phyloP scores from a whole-genome alignment of 1,140 invertebrate species.

The Rhagoletis pomonella region DNA sequence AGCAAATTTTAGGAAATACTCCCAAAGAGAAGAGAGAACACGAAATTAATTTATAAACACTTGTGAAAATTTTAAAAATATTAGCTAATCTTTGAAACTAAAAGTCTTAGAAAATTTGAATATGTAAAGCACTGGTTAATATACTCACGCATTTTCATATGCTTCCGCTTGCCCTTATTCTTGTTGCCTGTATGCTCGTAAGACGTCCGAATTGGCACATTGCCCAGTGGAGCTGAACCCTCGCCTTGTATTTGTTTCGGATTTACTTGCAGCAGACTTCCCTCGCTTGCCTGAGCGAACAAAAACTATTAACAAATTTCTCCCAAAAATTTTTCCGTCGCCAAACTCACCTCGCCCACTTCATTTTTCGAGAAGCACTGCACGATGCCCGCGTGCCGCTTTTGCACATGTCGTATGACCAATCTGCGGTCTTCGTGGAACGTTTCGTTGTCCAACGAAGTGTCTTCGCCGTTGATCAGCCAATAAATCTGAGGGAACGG shows the following conservation, averaged over 20 bases:
- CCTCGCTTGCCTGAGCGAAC: conserved; percentile 74
- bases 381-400: conserved; percentile 89
- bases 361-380: conserved; percentile 91
- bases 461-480: conserved; percentile 87
- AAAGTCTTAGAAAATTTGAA: not conserved
- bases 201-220: conserved; percentile 63
- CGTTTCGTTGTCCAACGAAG: conserved; percentile 77
- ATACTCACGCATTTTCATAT: conserved; percentile 73
- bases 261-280: conserved; percentile 81
- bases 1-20: too few relatives aligned
- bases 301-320: not conserved
- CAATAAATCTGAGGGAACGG: conserved; percentile 85
- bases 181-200: conserved; percentile 66
- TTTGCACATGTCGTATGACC: conserved; percentile 82
- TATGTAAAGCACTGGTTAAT: not conserved
- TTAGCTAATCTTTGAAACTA: too few relatives aligned
- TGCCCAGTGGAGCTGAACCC: conserved; percentile 64
- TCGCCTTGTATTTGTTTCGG: conserved; percentile 82
- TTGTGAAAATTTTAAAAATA: too few relatives aligned
- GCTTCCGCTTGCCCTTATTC: conserved; percentile 75
- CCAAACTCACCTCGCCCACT: conserved; percentile 79
- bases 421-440: conserved; percentile 76
- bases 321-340: not conserved
- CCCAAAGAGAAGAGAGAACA: too few relatives aligned
- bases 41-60: too few relatives aligned